Base-by-base conservation (phyloP, 2,888 invertebrate species). In the Heliconius charithonia region DNA sequence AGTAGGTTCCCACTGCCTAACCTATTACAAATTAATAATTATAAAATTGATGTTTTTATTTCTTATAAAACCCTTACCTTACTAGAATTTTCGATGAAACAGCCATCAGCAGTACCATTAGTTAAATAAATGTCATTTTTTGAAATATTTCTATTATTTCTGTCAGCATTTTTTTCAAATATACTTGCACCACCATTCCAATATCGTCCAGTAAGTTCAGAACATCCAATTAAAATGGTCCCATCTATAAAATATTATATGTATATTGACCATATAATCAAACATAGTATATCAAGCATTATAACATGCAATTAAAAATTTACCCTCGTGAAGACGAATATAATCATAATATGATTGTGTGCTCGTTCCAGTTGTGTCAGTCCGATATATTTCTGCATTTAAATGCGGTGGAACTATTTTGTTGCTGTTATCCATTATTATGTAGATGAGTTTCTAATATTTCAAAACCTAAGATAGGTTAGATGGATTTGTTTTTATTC, bases 341-440 rank as follows among this genome's bases (percentile, higher is more conserved):
- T 92, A 93, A 82, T 94, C 94, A 79, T 93, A 88, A 85, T 92
- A 90, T 0, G 91, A 88, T 77, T 91, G 86, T 29, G 89, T 88
- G 81, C 86, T 87, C 25, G 90, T 91, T 71, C 92, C 91, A 67
- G 91, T 89, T 22, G 91, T 90, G 82, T 93, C 90, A 3, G 89
- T 92, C 83, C 93, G 89, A 79, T 95, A 95, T 73, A 92, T 91
- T 85, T 95, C 94, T n/a, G 94, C 93, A 84, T 94, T 95, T 27
- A 94, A 87, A 86, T 95, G 94, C 12, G 94, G 94, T 76, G 94
- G 91, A 41, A 94, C 86, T 75, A 94, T 92, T 86, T 89, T 88
- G 79, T 90, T 91, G 79, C 86, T 87, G 70, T 89, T 91, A 75
- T 92, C 91, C 93, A 93, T 93, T 79, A 77, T 76, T 76, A 65